A percentile compares a stretch with the other conserved stretches of the same genome.
Conservation (phyloP, 2,113 vertebrate species). For the Pterocles gutturalis region DNA sequence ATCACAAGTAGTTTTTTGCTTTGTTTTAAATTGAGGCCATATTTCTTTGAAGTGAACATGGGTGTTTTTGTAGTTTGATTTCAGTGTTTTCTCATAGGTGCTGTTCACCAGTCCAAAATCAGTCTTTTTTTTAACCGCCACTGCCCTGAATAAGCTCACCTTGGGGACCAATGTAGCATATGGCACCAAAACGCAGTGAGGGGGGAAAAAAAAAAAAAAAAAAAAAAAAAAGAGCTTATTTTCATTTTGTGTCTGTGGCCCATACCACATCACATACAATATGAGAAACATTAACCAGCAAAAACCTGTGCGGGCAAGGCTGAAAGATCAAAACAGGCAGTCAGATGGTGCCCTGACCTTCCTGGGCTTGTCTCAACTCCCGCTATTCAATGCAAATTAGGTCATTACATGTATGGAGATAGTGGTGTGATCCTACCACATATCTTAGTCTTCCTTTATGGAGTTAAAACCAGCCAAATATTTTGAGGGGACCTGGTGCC, state of each 20-base stretch:
- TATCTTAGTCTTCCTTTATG: background rate
- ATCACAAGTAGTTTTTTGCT: background rate
- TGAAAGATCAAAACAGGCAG: background rate
- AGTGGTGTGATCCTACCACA: background rate
- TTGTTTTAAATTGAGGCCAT: background rate
- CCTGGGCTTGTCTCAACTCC: background rate
- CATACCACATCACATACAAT: background rate
- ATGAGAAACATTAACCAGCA: background rate
- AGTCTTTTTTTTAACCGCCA: background rate
- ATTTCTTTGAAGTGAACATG: background rate
- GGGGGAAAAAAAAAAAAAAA: background rate
- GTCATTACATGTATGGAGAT: background rate
- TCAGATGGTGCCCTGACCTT: background rate
- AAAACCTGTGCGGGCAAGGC: background rate
- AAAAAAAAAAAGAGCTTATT: background rate
- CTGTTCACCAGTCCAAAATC: background rate
- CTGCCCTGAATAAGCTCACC: background rate
- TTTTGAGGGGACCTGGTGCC: background rate
- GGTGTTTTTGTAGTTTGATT: background rate
- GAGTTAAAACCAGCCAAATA: background rate
- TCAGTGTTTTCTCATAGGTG: background rate
- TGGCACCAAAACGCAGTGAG: background rate
- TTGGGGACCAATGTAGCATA: background rate
- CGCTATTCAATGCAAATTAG: constrained; percentile 9
- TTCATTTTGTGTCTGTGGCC: background rate